These are phyloP conservation scores for Alligator sinensis DNA, from an alignment of 2,113 vertebrate genomes.

Conservation along the genomic window DNA sequence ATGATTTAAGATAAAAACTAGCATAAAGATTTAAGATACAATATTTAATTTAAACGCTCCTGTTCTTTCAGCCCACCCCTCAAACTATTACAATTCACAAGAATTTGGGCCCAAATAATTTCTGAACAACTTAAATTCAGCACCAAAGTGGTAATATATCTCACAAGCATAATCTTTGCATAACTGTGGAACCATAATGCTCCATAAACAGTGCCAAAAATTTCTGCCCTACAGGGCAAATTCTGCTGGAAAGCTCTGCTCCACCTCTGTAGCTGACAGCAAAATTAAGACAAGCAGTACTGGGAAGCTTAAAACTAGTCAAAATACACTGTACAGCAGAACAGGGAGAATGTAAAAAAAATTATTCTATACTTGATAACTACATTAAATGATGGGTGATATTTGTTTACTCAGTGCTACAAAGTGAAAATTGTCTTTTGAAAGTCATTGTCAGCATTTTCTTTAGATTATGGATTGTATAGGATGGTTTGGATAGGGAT, in stretches of 20 bases:
- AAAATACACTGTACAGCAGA: fast-evolving
- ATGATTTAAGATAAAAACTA: background rate
- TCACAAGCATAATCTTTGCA: background rate
- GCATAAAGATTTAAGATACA: too few species aligned
- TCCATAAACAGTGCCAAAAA: background rate
- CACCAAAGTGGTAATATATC: background rate
- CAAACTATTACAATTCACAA: background rate
- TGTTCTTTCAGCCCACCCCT: background rate
- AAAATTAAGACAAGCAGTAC: too few species aligned
- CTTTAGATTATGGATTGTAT: background rate
- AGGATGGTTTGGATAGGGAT: too few species aligned
- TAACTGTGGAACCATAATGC: background rate
- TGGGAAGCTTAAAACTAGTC: too few species aligned
- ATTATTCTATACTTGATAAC: background rate
- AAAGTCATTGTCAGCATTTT: background rate
- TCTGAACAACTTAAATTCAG: background rate
- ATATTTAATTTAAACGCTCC: background rate
- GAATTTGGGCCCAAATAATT: background rate
- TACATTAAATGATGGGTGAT: background rate
- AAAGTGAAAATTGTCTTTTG: background rate
- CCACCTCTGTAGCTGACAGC: too few species aligned
- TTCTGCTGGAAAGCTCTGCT: background rate
- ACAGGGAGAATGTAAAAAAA: background rate
- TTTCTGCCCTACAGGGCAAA: background rate
- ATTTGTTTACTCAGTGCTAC: background rate